Evolutionary conservation across 2,797 vertebrate species (phyloP).

Genomic region (Mallotus villosus): DNA sequence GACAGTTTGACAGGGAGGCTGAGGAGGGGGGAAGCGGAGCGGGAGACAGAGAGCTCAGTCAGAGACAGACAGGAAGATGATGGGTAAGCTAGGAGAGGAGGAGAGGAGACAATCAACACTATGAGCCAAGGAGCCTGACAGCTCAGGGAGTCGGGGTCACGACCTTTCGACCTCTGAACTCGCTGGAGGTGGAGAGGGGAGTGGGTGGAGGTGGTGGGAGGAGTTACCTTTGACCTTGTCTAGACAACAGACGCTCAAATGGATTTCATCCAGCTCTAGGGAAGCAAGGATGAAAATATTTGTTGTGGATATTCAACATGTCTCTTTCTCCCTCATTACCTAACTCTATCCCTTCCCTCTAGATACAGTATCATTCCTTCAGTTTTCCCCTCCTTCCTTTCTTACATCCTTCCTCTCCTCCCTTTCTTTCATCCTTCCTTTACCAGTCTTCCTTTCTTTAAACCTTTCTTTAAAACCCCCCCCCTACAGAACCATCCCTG

Average conservation of each 20-base stretch:
- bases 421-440: background rate
- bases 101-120: background rate
- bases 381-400: conserved; percentile 18
- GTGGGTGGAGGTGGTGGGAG: background rate
- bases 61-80: background rate
- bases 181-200: conserved; percentile 9
- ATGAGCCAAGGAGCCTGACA: conserved; percentile 35
- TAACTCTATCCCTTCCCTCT: background rate
- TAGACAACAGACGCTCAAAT: conserved; percentile 34
- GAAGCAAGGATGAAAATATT: background rate
- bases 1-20: conserved; percentile 50
- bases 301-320: background rate
- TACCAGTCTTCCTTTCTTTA: background rate
- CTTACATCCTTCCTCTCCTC: conserved; percentile 4
- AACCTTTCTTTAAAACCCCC: background rate
- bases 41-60: conserved; percentile 10
- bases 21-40: conserved; percentile 29
- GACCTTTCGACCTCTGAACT: conserved; percentile 55
- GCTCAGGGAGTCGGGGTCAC: conserved; percentile 43
- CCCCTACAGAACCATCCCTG: background rate
- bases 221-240: conserved; percentile 44
- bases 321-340: conserved; percentile 5
- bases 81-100: background rate
- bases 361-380: background rate
- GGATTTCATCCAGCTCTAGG: conserved; percentile 47